phyloP scores from a whole-genome alignment of 1,140 invertebrate genomes.

The Musca domestica region DNA sequence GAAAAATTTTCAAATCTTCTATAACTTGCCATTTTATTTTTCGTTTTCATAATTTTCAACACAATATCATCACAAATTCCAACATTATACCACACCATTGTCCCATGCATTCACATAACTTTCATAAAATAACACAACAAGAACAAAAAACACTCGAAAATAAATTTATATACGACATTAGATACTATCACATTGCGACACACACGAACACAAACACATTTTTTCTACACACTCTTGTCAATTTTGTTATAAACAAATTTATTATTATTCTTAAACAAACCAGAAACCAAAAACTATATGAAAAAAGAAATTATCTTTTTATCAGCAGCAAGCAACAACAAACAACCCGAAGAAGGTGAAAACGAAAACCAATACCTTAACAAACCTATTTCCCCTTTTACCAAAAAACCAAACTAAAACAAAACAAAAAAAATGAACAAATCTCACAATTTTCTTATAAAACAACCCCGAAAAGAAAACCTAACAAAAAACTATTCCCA shows the following conservation, averaged over 20 bases:
- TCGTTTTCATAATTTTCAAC: no score
- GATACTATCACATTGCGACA: neutral
- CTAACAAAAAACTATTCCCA: slow-evolving; percentile 3
- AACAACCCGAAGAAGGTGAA: no score
- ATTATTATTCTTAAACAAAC: neutral
- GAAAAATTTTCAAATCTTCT: no score
- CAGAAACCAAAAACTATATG: no score
- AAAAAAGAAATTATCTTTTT: no score
- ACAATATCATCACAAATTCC: no score
- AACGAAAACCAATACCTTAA: no score
- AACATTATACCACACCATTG: no score
- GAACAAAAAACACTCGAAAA: neutral
- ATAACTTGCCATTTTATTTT: no score
- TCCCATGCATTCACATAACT: no score
- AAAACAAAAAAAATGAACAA: neutral
- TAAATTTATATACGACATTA: neutral
- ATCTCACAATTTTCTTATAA: slow-evolving; percentile 17
- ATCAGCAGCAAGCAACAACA: no score
- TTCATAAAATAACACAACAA: neutral
- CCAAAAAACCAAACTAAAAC: neutral
- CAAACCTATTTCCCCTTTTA: slow-evolving; percentile 1
- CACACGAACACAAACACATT: neutral
- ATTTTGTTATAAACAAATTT: slow-evolving; percentile 23
- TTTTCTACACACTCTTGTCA: slow-evolving; percentile 18
- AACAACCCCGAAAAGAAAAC: slow-evolving; percentile 3